A percentile compares a stretch with the other conserved stretches of the same genome.
Evolutionary conservation across 2,797 vertebrate species (phyloP).

Genomic region (Tinamus major): DNA sequence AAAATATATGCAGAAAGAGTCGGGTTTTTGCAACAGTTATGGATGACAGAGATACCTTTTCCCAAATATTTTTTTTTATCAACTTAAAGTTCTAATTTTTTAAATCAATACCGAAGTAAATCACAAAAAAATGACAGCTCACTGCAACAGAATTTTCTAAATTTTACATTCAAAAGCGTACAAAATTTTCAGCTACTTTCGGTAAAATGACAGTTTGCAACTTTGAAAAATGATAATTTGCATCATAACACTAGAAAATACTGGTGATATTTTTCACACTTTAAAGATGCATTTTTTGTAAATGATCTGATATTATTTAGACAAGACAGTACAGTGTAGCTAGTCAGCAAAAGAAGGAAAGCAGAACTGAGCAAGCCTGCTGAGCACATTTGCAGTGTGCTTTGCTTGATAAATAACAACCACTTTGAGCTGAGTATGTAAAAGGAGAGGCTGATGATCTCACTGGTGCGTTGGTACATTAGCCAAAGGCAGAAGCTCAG

Average conservation of each 20-base stretch:
- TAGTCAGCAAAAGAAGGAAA: conserved; percentile 29
- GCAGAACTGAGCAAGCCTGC: conserved; percentile 11
- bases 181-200: neutral
- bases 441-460: conserved; percentile 50
- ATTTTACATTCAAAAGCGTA: neutral
- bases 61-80: neutral
- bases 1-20: neutral
- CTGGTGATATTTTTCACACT: neutral
- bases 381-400: conserved; percentile 36
- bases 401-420: conserved; percentile 63
- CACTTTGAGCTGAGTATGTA: conserved; percentile 28
- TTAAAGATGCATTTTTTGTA: neutral
- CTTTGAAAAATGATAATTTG: neutral
- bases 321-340: neutral
- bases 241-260: neutral
- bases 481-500: conserved; percentile 13
- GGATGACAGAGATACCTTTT: neutral
- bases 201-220: neutral
- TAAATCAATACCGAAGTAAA: neutral
- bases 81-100: neutral
- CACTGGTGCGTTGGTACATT: conserved; percentile 33
- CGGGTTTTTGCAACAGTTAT: neutral
- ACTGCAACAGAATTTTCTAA: neutral
- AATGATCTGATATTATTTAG: neutral
- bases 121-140: neutral